Evolutionary conservation across 2,797 vertebrate genomes (phyloP), one percentile per base, ranked within the genome.

Genomic region (Eulemur mongoz): DNA sequence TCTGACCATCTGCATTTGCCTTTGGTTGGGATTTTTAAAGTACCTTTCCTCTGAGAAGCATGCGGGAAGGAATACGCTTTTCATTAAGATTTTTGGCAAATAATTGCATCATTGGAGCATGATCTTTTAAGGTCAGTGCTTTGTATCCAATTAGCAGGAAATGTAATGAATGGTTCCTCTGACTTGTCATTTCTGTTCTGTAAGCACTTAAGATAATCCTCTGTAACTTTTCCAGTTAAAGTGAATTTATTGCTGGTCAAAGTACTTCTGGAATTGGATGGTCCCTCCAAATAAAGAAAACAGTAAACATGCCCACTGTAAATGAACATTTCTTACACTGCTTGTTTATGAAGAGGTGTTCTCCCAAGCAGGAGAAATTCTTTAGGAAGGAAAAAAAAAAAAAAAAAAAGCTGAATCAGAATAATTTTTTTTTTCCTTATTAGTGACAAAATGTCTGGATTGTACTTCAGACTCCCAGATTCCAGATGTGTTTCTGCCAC

Each of bases 121-220:
- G 3, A 7, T 95, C 89, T 97, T 90, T 95, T 48, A 79, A 91
- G 90, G 84, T 97, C 96, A 97, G 97, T 94, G 94, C 76, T 97
- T 97, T 91, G 81, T 86, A 93, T 95, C 96, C 95, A 98, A 95
- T 98, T 96, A 96, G 80, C 57, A 96, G 81, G 30, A 69, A 92
- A 67, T 0, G 0, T 93, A 97, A 97, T 14, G 81, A 69, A 96
- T 89, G 43, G 7, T 40, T 96, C 52, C 67, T 94, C 81, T 59
- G 72, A 59, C 54, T 92, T 88, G 65, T 96, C 91, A 59, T 96
- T 96, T 96, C 79, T 97, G 83, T 89, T 95, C 86, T 85, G 54
- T 20, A 84, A 95, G 89, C 86, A 94, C 72, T 95, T 96, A 96
- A 72, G 80, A 87, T 96, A 95, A 97, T 97, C 43, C 79, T 96